Conservation (phyloP, 2,797 vertebrate genomes). For the Urocyon cinereoargenteus region DNA sequence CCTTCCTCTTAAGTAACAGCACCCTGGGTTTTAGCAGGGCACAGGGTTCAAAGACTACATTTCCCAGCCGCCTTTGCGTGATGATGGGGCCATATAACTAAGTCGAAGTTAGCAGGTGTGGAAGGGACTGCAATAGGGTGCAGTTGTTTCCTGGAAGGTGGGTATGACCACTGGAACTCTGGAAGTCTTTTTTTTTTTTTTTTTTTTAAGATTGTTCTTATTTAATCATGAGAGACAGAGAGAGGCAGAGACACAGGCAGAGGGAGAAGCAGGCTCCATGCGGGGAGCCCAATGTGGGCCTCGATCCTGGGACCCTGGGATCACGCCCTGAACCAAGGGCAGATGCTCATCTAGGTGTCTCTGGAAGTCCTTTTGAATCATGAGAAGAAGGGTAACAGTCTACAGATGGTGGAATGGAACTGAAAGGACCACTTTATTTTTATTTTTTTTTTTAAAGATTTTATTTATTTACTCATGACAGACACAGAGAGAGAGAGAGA, state of each 20-base stretch:
- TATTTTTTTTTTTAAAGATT: no score
- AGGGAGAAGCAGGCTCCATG: no score
- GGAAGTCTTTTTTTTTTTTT: neutral
- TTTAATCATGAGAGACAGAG: no score
- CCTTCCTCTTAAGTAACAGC: neutral
- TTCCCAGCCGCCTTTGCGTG: neutral
- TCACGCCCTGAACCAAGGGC: no score
- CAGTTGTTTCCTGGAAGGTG: neutral
- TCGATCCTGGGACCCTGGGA: no score
- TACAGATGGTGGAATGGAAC: neutral
- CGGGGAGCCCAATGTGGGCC: no score
- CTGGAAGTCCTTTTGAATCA: neutral
- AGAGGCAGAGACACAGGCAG: no score
- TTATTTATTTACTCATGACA: no score
- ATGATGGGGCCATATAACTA: neutral
- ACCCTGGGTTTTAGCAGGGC: neutral
- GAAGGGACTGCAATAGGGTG: neutral
- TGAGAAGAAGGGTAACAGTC: neutral
- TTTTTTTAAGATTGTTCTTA: no score
- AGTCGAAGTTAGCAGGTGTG: neutral
- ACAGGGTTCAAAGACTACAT: neutral
- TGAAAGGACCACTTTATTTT: neutral
- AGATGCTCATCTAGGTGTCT: neutral
- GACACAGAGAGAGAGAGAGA: no score
- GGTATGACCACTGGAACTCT: neutral